Conservation (phyloP, 2,888 invertebrate species). For the Scaptomyza tumidula region DNA sequence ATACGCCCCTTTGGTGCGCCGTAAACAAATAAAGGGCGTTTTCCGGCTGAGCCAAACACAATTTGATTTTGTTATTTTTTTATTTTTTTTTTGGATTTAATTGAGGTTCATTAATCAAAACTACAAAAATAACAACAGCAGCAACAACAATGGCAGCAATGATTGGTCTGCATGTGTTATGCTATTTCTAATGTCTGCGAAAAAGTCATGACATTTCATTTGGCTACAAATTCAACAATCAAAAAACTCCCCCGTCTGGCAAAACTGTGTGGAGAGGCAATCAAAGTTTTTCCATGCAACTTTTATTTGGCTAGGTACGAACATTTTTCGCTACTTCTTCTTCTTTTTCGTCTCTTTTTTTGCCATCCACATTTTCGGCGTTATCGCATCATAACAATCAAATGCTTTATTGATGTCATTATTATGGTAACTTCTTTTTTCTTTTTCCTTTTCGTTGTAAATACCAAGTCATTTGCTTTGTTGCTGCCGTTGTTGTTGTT, state of each 20-base stretch:
- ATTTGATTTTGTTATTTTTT: neutral
- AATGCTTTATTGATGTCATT: conserved; percentile 76
- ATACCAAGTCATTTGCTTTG: conserved; percentile 59
- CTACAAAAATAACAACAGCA: conserved; percentile 17
- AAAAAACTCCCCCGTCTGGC: conserved; percentile 1
- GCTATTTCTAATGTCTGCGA: conserved; percentile 57
- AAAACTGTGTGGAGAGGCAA: conserved; percentile 18
- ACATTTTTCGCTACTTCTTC: neutral
- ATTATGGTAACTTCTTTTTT: conserved; percentile 60
- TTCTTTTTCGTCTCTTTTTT: conserved; percentile 11
- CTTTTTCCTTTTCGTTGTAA: conserved; percentile 29
- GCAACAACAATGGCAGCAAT: conserved; percentile 5
- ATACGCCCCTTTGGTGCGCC: conserved; percentile 52
- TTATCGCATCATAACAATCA: conserved; percentile 71
- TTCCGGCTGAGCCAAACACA: conserved; percentile 15
- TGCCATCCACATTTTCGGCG: conserved; percentile 46
- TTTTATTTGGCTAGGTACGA: conserved; percentile 28
- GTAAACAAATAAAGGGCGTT: conserved; percentile 52
- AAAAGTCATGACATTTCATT: conserved; percentile 66
- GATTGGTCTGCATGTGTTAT: conserved; percentile 50
- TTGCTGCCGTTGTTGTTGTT: conserved; percentile 12
- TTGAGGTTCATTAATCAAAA: conserved; percentile 72
- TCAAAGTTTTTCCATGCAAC: conserved; percentile 66
- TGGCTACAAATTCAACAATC: conserved; percentile 7
- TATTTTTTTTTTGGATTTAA: conserved; percentile 59